Conservation (phyloP, 1,140 invertebrate species). For the Metaphire vulgaris region DNA sequence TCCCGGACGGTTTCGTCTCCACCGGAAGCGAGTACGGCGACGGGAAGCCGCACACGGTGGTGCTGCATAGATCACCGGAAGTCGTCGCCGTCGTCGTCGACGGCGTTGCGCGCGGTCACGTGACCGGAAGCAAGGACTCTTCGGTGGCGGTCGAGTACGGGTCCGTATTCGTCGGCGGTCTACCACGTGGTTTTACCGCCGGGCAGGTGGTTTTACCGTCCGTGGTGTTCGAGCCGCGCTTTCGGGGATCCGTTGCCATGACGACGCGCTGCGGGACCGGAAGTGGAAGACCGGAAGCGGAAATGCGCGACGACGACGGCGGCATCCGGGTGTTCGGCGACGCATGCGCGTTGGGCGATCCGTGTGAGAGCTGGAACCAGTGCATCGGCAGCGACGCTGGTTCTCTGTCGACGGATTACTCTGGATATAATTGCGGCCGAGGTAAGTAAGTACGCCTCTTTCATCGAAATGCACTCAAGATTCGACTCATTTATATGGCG, state of each 20-base stretch:
- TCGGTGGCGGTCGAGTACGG: background rate
- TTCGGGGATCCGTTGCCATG: background rate
- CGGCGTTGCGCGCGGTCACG: background rate
- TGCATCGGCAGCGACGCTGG: conserved; percentile 8
- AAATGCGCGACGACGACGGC: conserved; percentile 8
- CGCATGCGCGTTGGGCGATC: background rate
- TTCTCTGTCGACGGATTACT: background rate
- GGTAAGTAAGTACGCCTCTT: too few species aligned
- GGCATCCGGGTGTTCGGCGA: background rate
- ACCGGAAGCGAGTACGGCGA: background rate
- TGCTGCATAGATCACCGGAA: background rate
- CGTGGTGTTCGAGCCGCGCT: background rate
- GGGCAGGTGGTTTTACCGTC: background rate
- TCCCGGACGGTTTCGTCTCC: background rate
- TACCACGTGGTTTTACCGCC: background rate
- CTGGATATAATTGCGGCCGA: background rate
- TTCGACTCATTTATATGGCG: too few species aligned
- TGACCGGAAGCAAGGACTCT: background rate
- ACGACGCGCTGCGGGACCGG: background rate
- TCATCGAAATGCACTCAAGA: too few species aligned
- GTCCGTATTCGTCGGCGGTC: background rate
- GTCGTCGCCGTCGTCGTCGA: background rate
- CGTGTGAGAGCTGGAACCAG: background rate
- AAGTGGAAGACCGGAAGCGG: background rate
- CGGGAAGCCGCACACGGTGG: background rate